Evolutionary conservation across 1,140 invertebrate genomes (phyloP).

Genomic region (Lucilia cuprina): DNA sequence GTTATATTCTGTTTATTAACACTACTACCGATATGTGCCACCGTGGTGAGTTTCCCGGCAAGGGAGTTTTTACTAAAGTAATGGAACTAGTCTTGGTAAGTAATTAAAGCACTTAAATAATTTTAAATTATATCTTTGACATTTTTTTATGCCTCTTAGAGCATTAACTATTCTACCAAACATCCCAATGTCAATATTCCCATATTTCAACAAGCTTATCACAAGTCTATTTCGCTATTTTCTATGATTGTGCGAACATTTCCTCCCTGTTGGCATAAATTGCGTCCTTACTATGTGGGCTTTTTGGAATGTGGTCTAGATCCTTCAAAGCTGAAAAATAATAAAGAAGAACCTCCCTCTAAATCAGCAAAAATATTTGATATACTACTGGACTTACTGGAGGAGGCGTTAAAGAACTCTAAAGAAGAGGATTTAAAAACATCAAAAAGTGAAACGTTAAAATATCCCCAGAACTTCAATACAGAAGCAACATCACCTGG

Average conservation of each 20-base stretch:
- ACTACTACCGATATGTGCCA: slow-evolving; percentile 33
- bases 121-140: not conserved
- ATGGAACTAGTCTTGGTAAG: slow-evolving; percentile 40
- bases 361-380: slow-evolving; percentile 38
- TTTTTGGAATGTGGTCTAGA: slow-evolving; percentile 36
- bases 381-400: slow-evolving; percentile 35
- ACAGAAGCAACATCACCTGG: not conserved
- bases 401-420: slow-evolving; percentile 23
- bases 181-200: not conserved
- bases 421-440: not conserved
- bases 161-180: not conserved
- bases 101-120: not conserved
- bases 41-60: slow-evolving; percentile 39
- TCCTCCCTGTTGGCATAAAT: slow-evolving; percentile 40
- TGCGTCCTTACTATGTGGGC: slow-evolving; percentile 33
- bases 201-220: slow-evolving; percentile 14
- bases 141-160: not conserved
- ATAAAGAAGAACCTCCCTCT: slow-evolving; percentile 31
- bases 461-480: not conserved
- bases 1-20: slow-evolving; percentile 37
- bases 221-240: slow-evolving; percentile 35
- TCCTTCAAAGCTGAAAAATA: slow-evolving; percentile 8
- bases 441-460: not conserved
- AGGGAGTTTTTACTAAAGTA: slow-evolving; percentile 38
- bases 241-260: slow-evolving; percentile 38